Percentiles rank a stretch among this genome's conserved stretches.
Evolutionary conservation across 2,113 vertebrate genomes (phyloP).

Genomic region (Ahaetulla prasina): DNA sequence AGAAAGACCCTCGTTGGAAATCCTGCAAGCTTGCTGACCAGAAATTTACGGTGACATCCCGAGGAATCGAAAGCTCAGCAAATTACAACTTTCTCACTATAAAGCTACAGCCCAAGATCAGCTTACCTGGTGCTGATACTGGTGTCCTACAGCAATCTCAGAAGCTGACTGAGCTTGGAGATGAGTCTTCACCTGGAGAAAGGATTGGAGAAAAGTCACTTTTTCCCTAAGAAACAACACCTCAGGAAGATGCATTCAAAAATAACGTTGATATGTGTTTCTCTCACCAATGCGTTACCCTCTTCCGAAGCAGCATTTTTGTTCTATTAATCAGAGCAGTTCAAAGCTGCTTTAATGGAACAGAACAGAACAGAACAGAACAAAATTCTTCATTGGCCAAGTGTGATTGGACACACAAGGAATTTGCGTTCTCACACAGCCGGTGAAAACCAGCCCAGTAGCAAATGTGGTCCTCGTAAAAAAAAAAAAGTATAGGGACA

Average conservation of each 20-base stretch:
- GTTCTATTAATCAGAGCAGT: background rate
- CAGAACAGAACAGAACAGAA: too few species aligned
- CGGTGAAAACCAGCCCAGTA: background rate
- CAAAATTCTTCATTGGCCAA: too few species aligned
- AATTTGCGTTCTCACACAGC: background rate
- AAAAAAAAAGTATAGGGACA: background rate
- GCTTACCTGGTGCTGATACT: constrained; percentile 80
- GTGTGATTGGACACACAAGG: too few species aligned
- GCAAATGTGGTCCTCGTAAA: background rate
- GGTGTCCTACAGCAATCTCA: constrained; percentile 84
- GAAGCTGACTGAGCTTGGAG: constrained; percentile 79
- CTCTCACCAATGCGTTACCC: background rate
- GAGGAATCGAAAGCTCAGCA: background rate
- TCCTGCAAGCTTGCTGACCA: too few species aligned
- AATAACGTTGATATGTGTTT: background rate
- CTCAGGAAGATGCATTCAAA: background rate
- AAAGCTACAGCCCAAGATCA: too few species aligned
- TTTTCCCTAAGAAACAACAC: too few species aligned
- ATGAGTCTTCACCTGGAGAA: constrained; percentile 83
- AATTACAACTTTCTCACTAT: background rate
- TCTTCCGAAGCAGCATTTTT: background rate
- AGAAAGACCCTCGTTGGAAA: background rate
- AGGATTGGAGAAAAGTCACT: background rate
- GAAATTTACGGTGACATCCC: background rate
- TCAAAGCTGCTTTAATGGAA: background rate